phyloP scores from a whole-genome alignment of 1,140 invertebrate species.

The Saccostrea cuccullata region DNA sequence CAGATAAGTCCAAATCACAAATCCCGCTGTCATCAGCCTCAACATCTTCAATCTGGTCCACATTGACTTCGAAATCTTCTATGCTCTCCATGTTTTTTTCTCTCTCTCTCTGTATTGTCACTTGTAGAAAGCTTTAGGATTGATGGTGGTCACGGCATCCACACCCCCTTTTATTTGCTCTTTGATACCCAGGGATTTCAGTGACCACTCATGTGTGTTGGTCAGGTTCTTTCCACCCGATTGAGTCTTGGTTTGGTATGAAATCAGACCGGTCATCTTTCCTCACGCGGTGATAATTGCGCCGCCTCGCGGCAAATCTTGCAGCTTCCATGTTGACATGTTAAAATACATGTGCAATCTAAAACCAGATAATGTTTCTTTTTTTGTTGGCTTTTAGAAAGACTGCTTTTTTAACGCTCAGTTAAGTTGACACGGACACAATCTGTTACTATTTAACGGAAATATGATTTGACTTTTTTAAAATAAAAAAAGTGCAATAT shows the following conservation, averaged over 20 bases:
- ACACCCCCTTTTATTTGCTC: conserved; percentile 3
- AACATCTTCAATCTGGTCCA: not conserved
- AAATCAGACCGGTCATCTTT: conserved; percentile 18
- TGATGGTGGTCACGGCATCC: not conserved
- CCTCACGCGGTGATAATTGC: not conserved
- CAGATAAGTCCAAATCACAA: not conserved
- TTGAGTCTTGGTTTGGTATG: not conserved
- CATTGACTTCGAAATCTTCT: not conserved
- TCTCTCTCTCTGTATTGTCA: not conserved
- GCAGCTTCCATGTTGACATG: conserved; percentile 32
- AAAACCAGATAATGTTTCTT: conserved; percentile 16
- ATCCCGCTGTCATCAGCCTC: conserved; percentile 32
- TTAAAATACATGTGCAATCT: conserved; percentile 9
- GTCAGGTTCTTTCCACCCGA: conserved; percentile 5
- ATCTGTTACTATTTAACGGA: conserved; percentile 11
- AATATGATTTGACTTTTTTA: not conserved
- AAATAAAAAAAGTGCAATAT: not conserved
- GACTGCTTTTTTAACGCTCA: not conserved
- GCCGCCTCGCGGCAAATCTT: conserved; percentile 21
- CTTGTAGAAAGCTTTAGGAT: not conserved
- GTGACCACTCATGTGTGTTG: conserved; percentile 1
- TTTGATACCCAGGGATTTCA: not conserved
- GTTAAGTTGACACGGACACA: not conserved
- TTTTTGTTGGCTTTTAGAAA: not conserved
- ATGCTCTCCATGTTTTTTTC: not conserved